Conservation (phyloP, 2,113 vertebrate genomes). For the Sminthopsis crassicaudata region DNA sequence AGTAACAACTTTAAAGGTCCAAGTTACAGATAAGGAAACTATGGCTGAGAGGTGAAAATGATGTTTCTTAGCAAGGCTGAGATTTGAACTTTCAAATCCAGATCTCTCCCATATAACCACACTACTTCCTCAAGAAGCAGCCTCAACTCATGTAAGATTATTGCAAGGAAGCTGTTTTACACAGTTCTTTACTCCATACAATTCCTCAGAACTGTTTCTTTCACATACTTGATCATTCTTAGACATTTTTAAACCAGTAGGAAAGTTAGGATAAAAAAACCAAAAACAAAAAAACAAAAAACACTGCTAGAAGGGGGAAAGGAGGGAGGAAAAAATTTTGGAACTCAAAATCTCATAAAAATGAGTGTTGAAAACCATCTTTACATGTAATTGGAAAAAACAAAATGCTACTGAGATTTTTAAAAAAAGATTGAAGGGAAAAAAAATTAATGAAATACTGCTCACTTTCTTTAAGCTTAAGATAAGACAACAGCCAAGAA, state of each 20-base stretch:
- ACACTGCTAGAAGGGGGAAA: too few species aligned
- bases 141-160: background rate
- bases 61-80: background rate
- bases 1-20: background rate
- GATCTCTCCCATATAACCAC: background rate
- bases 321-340: too few species aligned
- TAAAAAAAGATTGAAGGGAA: too few species aligned
- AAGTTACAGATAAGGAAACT: background rate
- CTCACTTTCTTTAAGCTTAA: background rate
- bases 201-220: background rate
- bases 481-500: background rate
- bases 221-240: background rate
- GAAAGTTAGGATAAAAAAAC: background rate
- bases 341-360: too few species aligned
- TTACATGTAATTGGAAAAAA: too few species aligned
- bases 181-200: background rate
- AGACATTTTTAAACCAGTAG: background rate
- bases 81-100: background rate
- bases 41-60: background rate
- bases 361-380: too few species aligned
- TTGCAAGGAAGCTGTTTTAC: background rate
- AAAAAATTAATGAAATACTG: background rate
- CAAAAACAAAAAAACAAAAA: too few species aligned
- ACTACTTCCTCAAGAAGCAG: background rate
- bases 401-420: too few species aligned